Conservation (phyloP, 2,113 vertebrate genomes). For the Bubo scandiacus region DNA sequence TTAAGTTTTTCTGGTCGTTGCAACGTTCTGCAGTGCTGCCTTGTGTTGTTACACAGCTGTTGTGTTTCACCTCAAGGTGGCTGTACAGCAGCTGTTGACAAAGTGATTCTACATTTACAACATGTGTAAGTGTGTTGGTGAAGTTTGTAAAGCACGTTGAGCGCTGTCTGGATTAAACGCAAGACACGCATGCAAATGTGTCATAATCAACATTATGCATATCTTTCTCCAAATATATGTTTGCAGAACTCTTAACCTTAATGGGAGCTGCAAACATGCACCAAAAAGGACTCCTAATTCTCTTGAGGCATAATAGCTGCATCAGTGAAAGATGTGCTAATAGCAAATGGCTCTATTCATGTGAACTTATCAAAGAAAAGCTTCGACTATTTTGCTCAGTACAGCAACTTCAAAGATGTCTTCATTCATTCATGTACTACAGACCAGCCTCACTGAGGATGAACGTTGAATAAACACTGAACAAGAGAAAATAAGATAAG, state of each 20-base stretch:
- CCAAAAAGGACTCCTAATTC: not conserved
- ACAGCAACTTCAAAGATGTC: not conserved
- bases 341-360: constrained; percentile 27
- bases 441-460: not conserved
- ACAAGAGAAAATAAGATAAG: constrained; percentile 43
- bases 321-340: not conserved
- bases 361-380: not conserved
- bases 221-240: not conserved
- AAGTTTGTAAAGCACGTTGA: not conserved
- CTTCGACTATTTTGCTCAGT: not conserved
- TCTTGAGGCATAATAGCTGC: not conserved
- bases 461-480: constrained; percentile 7
- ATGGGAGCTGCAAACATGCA: not conserved
- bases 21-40: not conserved
- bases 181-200: not conserved
- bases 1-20: not conserved
- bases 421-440: not conserved
- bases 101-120: constrained; percentile 44
- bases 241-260: not conserved
- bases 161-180: not conserved
- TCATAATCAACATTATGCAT: not conserved
- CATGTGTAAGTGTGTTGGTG: constrained; percentile 6
- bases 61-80: constrained; percentile 29
- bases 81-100: constrained; percentile 42
- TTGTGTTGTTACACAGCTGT: not conserved